Conservation (phyloP, 1,140 invertebrate species). For the Drosophila sp. region DNA sequence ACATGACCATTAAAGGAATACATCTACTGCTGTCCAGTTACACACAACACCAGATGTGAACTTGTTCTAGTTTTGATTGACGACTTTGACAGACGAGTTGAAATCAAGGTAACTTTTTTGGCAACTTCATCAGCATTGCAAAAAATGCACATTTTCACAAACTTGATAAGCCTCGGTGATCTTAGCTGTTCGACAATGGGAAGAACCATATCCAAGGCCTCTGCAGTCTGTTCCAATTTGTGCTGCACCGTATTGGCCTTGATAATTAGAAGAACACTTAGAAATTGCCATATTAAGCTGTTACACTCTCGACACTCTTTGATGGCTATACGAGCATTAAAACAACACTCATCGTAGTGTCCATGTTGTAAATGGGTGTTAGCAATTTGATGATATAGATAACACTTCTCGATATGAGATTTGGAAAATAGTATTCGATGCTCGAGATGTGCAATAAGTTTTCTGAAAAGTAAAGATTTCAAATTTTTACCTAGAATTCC, state of each 20-base stretch:
- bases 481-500: too few relatives aligned
- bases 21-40: not conserved
- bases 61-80: not conserved
- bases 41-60: not conserved
- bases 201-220: conserved; percentile 51
- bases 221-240: conserved; percentile 66
- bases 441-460: conserved; percentile 49
- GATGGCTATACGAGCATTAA: conserved; percentile 55
- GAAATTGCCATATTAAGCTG: conserved; percentile 64
- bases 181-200: conserved; percentile 41
- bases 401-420: conserved; percentile 73
- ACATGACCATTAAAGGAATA: not conserved
- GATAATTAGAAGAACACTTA: conserved; percentile 58
- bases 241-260: conserved; percentile 65
- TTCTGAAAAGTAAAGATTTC: conserved; percentile 15
- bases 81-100: conserved; percentile 1
- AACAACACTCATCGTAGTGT: conserved; percentile 71
- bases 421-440: conserved; percentile 67
- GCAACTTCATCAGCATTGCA: conserved; percentile 46
- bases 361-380: conserved; percentile 52
- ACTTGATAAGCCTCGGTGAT: conserved; percentile 10
- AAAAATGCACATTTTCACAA: conserved; percentile 42
- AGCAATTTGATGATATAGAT: conserved; percentile 70
- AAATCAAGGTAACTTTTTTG: not conserved
- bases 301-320: conserved; percentile 62